phyloP scores from a whole-genome alignment of 2,888 invertebrate species.

The Heliconius sara region DNA sequence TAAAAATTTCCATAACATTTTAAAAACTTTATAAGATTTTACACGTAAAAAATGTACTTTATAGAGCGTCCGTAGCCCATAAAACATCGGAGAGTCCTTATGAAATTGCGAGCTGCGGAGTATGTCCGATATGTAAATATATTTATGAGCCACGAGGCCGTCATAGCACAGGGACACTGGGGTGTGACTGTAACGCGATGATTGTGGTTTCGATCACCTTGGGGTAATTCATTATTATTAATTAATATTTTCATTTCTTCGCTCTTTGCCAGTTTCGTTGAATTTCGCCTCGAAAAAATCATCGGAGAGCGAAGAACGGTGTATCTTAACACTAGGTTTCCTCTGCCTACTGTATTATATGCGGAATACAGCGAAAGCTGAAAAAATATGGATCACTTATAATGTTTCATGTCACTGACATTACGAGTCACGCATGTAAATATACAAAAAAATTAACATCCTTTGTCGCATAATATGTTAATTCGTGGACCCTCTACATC shows the following conservation, averaged over 20 bases:
- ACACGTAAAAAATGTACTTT: slow-evolving; percentile 17
- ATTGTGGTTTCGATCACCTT: too few species aligned
- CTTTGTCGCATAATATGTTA: slow-evolving; percentile 40
- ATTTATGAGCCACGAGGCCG: slow-evolving; percentile 25
- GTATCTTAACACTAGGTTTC: too few species aligned
- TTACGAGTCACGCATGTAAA: slow-evolving; percentile 37
- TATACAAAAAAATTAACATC: slow-evolving; percentile 35
- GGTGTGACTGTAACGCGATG: too few species aligned
- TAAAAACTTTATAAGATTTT: slow-evolving; percentile 16
- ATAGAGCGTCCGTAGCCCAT: slow-evolving; percentile 26
- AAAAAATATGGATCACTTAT: slow-evolving; percentile 23
- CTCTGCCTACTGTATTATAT: too few species aligned
- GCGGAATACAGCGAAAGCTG: too few species aligned
- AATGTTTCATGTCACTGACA: slow-evolving; percentile 19
- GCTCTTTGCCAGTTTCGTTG: too few species aligned
- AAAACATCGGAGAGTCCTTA: slow-evolving; percentile 30
- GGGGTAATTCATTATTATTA: too few species aligned
- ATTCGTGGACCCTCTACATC: slow-evolving; percentile 33
- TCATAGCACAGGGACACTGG: too few species aligned
- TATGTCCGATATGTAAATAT: slow-evolving; percentile 30
- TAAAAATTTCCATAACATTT: slow-evolving; percentile 1
- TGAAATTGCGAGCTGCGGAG: slow-evolving; percentile 23
- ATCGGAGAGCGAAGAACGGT: too few species aligned
- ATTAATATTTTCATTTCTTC: too few species aligned
- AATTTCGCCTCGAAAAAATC: too few species aligned